Base-by-base conservation (phyloP, 2,113 vertebrate species). In the Plectropomus leopardus region DNA sequence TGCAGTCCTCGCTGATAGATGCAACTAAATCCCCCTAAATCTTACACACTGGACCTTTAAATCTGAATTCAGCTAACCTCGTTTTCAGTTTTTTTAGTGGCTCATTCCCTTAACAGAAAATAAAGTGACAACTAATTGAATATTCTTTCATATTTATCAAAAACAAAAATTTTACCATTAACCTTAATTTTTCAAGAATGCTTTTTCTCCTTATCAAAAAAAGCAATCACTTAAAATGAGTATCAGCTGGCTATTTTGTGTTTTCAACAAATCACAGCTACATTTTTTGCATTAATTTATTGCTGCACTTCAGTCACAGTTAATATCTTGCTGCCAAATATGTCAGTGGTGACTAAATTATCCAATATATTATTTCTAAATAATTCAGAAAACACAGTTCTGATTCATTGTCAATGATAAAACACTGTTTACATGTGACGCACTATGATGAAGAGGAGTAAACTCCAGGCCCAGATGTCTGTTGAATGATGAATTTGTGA, bases 401-500 rank as follows among this genome's bases (percentile, higher is more conserved):
- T 55, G 55, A 76, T 72, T 66, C 44, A 78, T 32, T 24, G 11
- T 71, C 30, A 72, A 77, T 53, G 42, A 72, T 69, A 53, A 82
- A 86, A 78, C 16, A 73, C 19, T 64, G 72, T 45, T 59, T 40
- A 63, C 50, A 47, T 19, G 21, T 76, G 55, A 64, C 4, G 6
- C 30, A 42, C 34, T 57, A n/a, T 48, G 72, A 83, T 79, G 72
- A 84, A 79, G 66, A 68, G 68, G 71, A 81, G 51, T 50, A 30
- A 65, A 71, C 45, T 53, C 58, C 42, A 64, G 55, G 28, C 50
- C n/a, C 21, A 55, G 7, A 24, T 60, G 17, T 77, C 53, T 75
- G 55, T 47, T 40, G 63, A 60, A 74, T 76, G 79, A 87, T 78
- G 77, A 75, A 75, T 78, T 76, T 73, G 83, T 78, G 57, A 72